These are phyloP conservation scores for Tokudaia tokunoshimensis DNA, from an alignment of 2,797 vertebrate species.

Conservation along the genomic window DNA sequence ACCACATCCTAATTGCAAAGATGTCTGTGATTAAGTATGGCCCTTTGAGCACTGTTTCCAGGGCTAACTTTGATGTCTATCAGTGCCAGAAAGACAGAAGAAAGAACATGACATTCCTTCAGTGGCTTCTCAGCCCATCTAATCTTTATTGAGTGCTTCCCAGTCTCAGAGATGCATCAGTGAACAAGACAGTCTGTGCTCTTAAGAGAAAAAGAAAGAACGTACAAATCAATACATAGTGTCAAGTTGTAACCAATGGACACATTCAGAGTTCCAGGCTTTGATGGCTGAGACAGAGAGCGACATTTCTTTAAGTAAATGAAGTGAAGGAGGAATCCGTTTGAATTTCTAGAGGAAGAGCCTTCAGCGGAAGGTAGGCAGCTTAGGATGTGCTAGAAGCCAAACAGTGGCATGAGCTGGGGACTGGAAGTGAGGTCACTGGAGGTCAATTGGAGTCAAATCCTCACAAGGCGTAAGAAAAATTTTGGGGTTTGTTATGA, in stretches of 20 bases:
- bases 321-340: neutral
- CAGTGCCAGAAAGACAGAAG: neutral
- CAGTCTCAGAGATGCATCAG: neutral
- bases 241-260: neutral
- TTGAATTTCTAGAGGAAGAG: neutral
- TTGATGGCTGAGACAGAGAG: neutral
- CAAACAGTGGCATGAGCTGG: neutral
- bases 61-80: neutral
- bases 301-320: neutral
- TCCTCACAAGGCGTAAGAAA: neutral
- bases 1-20: neutral
- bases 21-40: neutral
- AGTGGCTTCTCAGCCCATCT: conserved; percentile 19
- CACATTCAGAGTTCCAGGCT: neutral
- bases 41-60: neutral
- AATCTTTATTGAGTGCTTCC: conserved; percentile 19
- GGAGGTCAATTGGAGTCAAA: neutral
- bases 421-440: neutral
- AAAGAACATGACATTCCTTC: neutral
- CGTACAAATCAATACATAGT: neutral
- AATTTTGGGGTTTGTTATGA: conserved; percentile 10
- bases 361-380: neutral
- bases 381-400: rapidly evolving
- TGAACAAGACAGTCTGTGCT: conserved; percentile 6
- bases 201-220: neutral